Base-by-base conservation (phyloP, 2,797 vertebrate genomes). In the Esox masquinongy region DNA sequence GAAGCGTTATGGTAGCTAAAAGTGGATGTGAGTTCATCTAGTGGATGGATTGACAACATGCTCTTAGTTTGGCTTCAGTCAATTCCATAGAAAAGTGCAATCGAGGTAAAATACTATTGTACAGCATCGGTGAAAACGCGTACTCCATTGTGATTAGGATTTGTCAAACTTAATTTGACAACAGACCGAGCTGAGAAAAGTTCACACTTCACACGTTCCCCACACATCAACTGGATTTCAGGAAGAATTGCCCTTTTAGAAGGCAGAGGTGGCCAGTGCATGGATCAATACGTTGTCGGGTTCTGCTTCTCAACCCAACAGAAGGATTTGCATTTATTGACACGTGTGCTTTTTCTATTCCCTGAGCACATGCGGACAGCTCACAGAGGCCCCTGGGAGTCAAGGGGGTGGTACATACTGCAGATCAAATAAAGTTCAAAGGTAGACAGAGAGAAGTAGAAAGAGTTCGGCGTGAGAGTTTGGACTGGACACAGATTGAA, bases 361-460 rank as follows among this genome's bases (percentile, higher is more conserved):
- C 39, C 67, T 68, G 67, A 68, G 36, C 36, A 43, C 36, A 68
- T 9, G 6, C 6, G 53, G 77, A 79, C 47, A 70, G 14, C 76
- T 73, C 29, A 24, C 4, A 70, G 77, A 77, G 68, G 71, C 22
- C 78, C 82, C 73, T 8, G 71, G 83, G 89, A 88, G 86, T 85
- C 84, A 86, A 88, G 88, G 73, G 82, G 78, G 86, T 64, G 68
- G 82, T 73, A 77, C 84, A 80, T 56, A 71, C 79, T 36, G 80
- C 79, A 80, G 85, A 87, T 86, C 84, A 90, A 91, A 91, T 66
- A 19, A 77, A 73, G 83, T 80, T 59, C 15, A 84, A 86, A 89
- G 87, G 89, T 88, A 76, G 80, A 76, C 81, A 64, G 81, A 56
- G 76, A 73, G 82, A 83, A 81, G 85, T 70, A 75, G 68, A 64